phyloP scores from a whole-genome alignment of 2,888 invertebrate species.

The Nezara viridula region DNA sequence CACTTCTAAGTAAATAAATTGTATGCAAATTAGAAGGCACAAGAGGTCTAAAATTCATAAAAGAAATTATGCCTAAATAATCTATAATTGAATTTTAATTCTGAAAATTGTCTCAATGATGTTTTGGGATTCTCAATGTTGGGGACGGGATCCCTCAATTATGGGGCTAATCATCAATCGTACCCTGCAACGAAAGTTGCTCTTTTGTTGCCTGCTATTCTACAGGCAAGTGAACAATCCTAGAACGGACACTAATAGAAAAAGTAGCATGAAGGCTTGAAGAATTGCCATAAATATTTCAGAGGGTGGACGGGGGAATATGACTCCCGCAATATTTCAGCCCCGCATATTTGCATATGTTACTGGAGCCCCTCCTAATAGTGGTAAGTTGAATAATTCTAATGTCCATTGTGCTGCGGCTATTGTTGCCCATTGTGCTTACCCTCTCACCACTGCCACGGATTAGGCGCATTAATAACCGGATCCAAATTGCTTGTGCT shows the following conservation, averaged over 20 bases:
- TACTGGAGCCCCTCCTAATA: slow-evolving; percentile 22
- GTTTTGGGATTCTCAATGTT: no score
- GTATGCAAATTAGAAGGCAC: no score
- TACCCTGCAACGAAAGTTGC: background rate
- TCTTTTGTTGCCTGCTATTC: no score
- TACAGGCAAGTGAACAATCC: background rate
- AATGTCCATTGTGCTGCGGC: slow-evolving; percentile 47
- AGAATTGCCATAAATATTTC: slow-evolving; percentile 45
- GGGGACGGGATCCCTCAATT: no score
- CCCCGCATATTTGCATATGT: slow-evolving; percentile 41
- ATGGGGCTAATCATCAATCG: background rate
- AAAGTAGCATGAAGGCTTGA: background rate
- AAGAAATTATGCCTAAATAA: background rate
- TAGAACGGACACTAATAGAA: background rate
- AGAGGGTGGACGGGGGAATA: background rate
- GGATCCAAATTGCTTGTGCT: slow-evolving; percentile 40
- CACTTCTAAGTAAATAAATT: no score
- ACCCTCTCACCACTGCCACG: slow-evolving; percentile 52
- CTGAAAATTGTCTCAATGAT: background rate
- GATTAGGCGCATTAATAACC: slow-evolving; percentile 54
- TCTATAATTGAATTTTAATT: background rate
- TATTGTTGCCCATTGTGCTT: slow-evolving; percentile 46
- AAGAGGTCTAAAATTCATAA: no score
- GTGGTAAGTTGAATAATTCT: slow-evolving; percentile 47
- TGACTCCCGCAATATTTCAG: slow-evolving; percentile 31